These are phyloP conservation scores for Neocrepidodera transversa DNA, from an alignment of 2,888 invertebrate species.

Conservation along the genomic window DNA sequence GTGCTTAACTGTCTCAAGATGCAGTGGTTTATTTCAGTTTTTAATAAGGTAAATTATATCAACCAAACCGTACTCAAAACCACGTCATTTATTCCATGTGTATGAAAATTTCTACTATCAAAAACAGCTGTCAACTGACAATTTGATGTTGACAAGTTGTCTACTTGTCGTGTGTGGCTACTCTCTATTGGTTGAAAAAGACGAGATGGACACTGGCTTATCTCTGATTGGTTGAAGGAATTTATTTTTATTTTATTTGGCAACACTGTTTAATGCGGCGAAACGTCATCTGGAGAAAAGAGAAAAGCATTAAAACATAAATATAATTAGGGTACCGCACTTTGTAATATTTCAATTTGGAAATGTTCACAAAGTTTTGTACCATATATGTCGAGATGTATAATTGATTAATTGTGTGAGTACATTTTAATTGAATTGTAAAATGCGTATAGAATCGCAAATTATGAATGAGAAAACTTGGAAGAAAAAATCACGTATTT, in stretches of 20 bases:
- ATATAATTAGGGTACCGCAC: too few relatives aligned
- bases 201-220: background rate
- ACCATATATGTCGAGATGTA: too few relatives aligned
- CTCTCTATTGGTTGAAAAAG: conserved; percentile 6
- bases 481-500: too few relatives aligned
- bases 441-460: too few relatives aligned
- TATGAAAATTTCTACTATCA: background rate
- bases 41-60: conserved; percentile 1
- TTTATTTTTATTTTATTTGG: background rate
- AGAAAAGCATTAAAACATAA: too few relatives aligned
- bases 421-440: too few relatives aligned
- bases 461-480: too few relatives aligned
- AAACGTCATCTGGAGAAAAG: too few relatives aligned
- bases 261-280: background rate
- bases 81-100: conserved; percentile 23
- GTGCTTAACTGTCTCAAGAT: background rate
- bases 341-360: too few relatives aligned
- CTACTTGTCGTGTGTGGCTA: conserved; percentile 15
- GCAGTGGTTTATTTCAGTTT: background rate
- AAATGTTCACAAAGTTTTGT: too few relatives aligned
- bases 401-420: too few relatives aligned
- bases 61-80: conserved; percentile 6
- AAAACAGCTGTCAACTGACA: conserved; percentile 20
- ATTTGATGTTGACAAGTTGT: conserved; percentile 8
- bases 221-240: background rate